Base-by-base conservation (phyloP, 2,888 invertebrate genomes). In the Deroplatys truncata region DNA sequence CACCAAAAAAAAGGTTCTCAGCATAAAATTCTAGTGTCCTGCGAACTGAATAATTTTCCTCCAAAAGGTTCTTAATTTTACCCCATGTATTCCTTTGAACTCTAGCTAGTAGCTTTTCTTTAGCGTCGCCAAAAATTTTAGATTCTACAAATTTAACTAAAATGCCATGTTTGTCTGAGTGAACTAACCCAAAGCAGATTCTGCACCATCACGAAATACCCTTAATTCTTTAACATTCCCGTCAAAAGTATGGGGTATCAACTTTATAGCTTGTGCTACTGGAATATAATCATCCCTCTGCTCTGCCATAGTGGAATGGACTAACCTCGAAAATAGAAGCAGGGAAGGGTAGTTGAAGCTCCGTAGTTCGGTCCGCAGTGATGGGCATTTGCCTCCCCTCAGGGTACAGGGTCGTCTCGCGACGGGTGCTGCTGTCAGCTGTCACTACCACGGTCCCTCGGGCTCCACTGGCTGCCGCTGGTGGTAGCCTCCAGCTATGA, bases 91-190 rank as follows among this genome's bases (percentile, higher is more conserved):
- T 43, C 16, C 84, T 20, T 84, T 56, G 82, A 15, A 86, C 82
- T n/a, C 85, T n/a, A 0, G 89, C 89, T 82, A 89, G 15, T 16
- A 89, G 35, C 35, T 82, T 82, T 35, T 85, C 83, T 35, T 89
- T 89, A 28, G 89, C 35, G 16, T 85, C 85, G n/a, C 89, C 89
- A 0, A 82, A 29, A 31, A 89, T 89, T 43, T 89, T 89, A 10
- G 89, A 85, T 85, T 89, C 86, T 13, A 89, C 49, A 43, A 89
- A 89, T 85, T n/a, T n/a, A n/a, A n/a, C n/a, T n/a, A n/a, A n/a
- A n/a, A n/a, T n/a, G n/a, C n/a, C n/a, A n/a, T n/a, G 85, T 2
- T 85, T 85, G 2, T 31, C 28, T 16, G 85, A 35, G 25, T 31
- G 3, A 29, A 43, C 43, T 35, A 85, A 35, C 28, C 35, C 25